Evolutionary conservation across 2,888 invertebrate genomes (phyloP).

Genomic region (Metacarcinus magister): DNA sequence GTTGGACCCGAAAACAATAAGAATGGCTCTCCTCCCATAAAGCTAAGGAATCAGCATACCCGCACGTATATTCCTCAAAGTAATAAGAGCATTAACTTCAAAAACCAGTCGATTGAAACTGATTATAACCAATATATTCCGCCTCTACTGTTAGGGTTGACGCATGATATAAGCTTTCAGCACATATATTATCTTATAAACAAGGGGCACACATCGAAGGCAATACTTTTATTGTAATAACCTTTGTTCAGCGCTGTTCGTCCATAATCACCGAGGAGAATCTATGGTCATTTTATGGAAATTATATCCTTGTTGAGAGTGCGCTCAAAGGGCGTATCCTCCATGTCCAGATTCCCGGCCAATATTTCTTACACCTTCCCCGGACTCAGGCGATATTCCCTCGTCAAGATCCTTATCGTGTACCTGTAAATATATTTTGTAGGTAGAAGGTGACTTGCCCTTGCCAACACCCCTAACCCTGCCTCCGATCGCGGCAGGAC

Average conservation of each 20-base stretch:
- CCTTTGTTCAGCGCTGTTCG: constrained; percentile 75
- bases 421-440: constrained; percentile 79
- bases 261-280: constrained; percentile 74
- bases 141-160: constrained; percentile 73
- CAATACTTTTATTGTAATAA: constrained; percentile 80
- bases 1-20: constrained; percentile 60
- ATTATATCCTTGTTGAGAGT: constrained; percentile 75
- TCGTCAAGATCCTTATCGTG: constrained; percentile 70
- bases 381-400: constrained; percentile 68
- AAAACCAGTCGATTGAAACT: constrained; percentile 76
- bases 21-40: constrained; percentile 6
- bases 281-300: constrained; percentile 79
- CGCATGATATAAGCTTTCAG: constrained; percentile 77
- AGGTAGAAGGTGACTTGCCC: constrained; percentile 73
- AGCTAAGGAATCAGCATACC: constrained; percentile 65
- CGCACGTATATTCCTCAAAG: constrained; percentile 61
- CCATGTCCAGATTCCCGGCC: constrained; percentile 38
- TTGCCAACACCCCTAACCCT: constrained; percentile 54
- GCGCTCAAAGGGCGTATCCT: constrained; percentile 70
- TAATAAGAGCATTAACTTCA: constrained; percentile 73
- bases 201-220: constrained; percentile 71
- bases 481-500: not conserved
- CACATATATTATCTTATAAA: constrained; percentile 78
- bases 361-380: constrained; percentile 75
- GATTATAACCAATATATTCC: constrained; percentile 78